phyloP scores from a whole-genome alignment of 2,888 invertebrate genomes.

The Brenthis daphne region DNA sequence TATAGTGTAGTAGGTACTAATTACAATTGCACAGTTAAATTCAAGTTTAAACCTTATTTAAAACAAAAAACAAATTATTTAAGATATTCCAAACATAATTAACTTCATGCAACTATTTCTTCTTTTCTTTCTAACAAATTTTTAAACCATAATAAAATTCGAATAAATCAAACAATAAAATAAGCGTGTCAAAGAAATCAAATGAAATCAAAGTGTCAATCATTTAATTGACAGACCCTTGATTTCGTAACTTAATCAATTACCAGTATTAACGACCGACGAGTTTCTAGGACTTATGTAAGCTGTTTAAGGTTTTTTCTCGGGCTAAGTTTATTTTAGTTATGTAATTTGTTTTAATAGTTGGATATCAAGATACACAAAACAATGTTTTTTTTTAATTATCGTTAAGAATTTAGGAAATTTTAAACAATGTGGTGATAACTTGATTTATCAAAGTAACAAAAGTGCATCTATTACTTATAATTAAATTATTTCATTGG shows the following conservation, averaged over 20 bases:
- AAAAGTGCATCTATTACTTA: neutral
- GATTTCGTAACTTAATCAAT: slow-evolving; percentile 8
- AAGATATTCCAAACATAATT: too few species aligned
- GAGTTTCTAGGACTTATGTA: slow-evolving; percentile 17
- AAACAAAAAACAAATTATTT: too few species aligned
- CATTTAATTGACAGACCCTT: slow-evolving; percentile 7
- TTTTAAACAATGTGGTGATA: too few species aligned
- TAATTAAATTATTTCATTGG: neutral
- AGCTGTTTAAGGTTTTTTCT: slow-evolving; percentile 12
- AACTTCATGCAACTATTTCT: too few species aligned
- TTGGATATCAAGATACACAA: neutral
- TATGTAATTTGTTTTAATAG: slow-evolving; percentile 1
- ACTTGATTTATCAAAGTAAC: neutral
- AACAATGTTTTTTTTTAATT: too few species aligned
- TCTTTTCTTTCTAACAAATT: too few species aligned
- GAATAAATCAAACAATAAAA: neutral
- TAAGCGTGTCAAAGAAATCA: neutral
- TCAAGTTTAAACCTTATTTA: too few species aligned
- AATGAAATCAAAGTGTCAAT: slow-evolving; percentile 5
- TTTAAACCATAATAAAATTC: neutral
- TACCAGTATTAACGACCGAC: slow-evolving; percentile 7
- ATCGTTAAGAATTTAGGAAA: too few species aligned
- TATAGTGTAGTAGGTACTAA: too few species aligned
- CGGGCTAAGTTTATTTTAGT: slow-evolving; percentile 8
- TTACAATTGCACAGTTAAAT: too few species aligned